Conservation (phyloP, 53 echinoderm and acorn worm genomes). For the Echinarachnius parma region DNA sequence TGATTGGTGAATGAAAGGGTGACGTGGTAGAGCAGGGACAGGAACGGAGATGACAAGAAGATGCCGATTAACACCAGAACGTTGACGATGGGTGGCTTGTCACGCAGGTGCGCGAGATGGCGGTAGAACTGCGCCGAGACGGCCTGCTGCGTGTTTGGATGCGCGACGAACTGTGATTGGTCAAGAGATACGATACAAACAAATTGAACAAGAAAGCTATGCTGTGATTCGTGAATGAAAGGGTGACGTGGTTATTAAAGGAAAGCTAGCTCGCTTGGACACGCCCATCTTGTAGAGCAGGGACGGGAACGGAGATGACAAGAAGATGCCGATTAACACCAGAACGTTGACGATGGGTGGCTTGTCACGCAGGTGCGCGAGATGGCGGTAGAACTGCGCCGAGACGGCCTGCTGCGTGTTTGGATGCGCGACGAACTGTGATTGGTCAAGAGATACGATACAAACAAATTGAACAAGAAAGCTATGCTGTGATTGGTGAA, state of each 20-base stretch:
- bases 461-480: too few relatives aligned
- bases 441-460: too few relatives aligned
- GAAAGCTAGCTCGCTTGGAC: too few relatives aligned
- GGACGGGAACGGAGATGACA: slow-evolving; percentile 67
- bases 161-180: slow-evolving; percentile 71
- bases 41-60: slow-evolving; percentile 60
- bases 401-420: slow-evolving; percentile 87
- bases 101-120: slow-evolving; percentile 66
- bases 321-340: slow-evolving; percentile 46
- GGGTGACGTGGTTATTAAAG: too few relatives aligned
- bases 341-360: slow-evolving; percentile 41
- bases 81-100: slow-evolving; percentile 48
- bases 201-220: too few relatives aligned
- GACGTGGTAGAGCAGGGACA: slow-evolving; percentile 67
- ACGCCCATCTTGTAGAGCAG: slow-evolving; percentile 61
- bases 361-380: slow-evolving; percentile 70
- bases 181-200: too few relatives aligned
- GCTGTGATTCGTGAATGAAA: too few relatives aligned
- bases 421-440: slow-evolving; percentile 84
- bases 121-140: slow-evolving; percentile 81
- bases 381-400: slow-evolving; percentile 75
- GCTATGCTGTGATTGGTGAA: too few relatives aligned
- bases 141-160: slow-evolving; percentile 88
- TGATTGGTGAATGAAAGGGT: too few relatives aligned
- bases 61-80: slow-evolving; percentile 51